Evolutionary conservation across 2,113 vertebrate genomes (phyloP), one percentile per base, ranked within the genome.

Genomic region (Vidua chalybeata): DNA sequence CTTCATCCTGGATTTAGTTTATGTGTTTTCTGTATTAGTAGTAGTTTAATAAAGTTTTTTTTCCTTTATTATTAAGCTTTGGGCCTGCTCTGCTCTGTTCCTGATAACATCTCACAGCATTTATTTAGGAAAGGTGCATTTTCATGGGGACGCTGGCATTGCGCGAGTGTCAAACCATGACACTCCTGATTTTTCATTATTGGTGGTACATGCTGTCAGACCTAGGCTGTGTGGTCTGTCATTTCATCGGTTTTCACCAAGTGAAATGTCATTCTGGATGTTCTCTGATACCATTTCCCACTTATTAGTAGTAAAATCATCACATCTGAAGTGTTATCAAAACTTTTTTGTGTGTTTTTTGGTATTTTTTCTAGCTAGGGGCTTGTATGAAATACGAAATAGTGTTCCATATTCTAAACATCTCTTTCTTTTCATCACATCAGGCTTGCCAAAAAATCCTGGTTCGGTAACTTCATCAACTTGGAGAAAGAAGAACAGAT

Each of bases 381-480:
- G 3, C 8, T 2, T 26, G 15, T 72, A 49, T 66, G 31, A 89
- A 86, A 46, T 75, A 75, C 61, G 31, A 87, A 93, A 35, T 28
- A 49, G 17, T 28, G 15, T 28, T 92, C 41, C 72, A 4, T 76
- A 37, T 78, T 90, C 69, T 96, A 87, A 97, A 58, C 2, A 22
- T 54, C 45, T 84, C 45, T 79, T 87, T 96, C 37, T 89, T 78
- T 84, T 81, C 35, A 30, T 82, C 51, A 67, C 14, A 0, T 91
- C 98, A 99, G 99, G 98, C 99, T 99, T 98, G 99, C 99, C 98
- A 99, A 99, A 98, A 99, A 99, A 97, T 99, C 99, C 72, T 99
- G 99, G 99, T 99, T 99, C 2, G 99, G 99, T 98, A 99, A 99
- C 98, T 99, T 99, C 97, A 99, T 99, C 98, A 99, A 97, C 97